These are phyloP conservation scores for Alfaro cultratus DNA, from an alignment of 2,797 vertebrate genomes.

Conservation along the genomic window DNA sequence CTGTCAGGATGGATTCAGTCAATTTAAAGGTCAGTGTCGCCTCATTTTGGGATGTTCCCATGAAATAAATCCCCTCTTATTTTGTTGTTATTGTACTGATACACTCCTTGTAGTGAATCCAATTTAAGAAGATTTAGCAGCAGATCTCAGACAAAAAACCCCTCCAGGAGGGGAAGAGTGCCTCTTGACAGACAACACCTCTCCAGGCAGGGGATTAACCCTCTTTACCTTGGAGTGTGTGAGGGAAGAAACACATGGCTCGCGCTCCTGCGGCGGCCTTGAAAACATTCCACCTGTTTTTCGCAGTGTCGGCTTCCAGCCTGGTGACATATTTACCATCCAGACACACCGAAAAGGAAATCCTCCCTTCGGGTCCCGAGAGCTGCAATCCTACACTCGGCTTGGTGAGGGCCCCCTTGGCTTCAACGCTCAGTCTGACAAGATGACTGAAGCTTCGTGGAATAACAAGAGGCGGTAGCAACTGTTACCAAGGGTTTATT, in stretches of 20 bases:
- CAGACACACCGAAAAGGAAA: conserved; percentile 68
- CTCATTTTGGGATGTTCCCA: conserved; percentile 15
- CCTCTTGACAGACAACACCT: conserved; percentile 54
- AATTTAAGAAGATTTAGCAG: conserved; percentile 53
- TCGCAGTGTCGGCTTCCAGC: conserved; percentile 57
- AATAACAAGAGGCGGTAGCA: conserved; percentile 44
- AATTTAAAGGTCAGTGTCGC: conserved; percentile 45
- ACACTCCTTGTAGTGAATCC: conserved; percentile 34
- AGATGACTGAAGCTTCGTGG: conserved; percentile 37
- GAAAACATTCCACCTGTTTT: conserved; percentile 71
- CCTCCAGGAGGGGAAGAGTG: conserved; percentile 24
- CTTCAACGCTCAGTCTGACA: conserved; percentile 26
- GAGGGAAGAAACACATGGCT: conserved; percentile 31
- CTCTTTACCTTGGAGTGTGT: conserved; percentile 31
- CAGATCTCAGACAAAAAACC: conserved; percentile 44
- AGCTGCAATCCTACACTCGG: conserved; percentile 49
- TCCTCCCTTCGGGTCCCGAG: conserved; percentile 57
- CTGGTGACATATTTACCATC: conserved; percentile 65
- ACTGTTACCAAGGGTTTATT: too few species aligned
- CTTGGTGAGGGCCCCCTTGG: conserved; percentile 32
- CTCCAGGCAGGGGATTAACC: conserved; percentile 38
- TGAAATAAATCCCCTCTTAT: conserved; percentile 35
- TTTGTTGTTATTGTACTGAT: conserved; percentile 13
- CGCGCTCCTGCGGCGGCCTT: conserved; percentile 43
- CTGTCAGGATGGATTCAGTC: conserved; percentile 28